A percentile compares a stretch with the other conserved stretches of the same genome.
Evolutionary conservation across 2,888 invertebrate genomes (phyloP).

Genomic region (Chymomyza fuscimana): DNA sequence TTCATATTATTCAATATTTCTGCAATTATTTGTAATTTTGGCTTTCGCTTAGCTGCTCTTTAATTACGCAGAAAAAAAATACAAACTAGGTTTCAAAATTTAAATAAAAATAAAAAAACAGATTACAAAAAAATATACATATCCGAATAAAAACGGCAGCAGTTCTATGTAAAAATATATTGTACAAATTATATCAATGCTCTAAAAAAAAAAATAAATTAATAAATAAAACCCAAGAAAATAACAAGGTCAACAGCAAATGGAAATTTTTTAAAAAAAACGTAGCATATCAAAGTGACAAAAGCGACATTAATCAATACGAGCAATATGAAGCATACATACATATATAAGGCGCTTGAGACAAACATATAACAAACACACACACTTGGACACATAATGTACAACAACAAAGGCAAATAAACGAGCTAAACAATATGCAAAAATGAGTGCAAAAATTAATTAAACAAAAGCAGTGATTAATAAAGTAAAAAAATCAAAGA

Average conservation of each 20-base stretch:
- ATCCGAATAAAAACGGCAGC: not conserved
- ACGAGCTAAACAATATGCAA: slow-evolving; percentile 20
- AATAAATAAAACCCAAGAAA: slow-evolving; percentile 2
- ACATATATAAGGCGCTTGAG: slow-evolving; percentile 15
- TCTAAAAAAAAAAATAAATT: slow-evolving; percentile 6
- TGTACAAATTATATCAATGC: not conserved
- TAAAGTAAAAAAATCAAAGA: not conserved
- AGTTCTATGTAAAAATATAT: not conserved
- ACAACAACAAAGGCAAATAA: slow-evolving; percentile 9
- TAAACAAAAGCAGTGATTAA: not conserved
- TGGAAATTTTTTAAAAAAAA: slow-evolving; percentile 27
- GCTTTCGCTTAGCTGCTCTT: not conserved
- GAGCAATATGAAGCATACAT: no score
- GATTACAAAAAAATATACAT: not conserved
- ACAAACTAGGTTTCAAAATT: not conserved
- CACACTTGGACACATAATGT: slow-evolving; percentile 9
- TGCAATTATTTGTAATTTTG: no score
- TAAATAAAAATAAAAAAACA: not conserved
- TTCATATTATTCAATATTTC: no score
- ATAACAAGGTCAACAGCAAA: not conserved
- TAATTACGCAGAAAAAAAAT: not conserved
- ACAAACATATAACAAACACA: slow-evolving; percentile 14
- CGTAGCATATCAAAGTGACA: slow-evolving; percentile 55
- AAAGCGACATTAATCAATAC: slow-evolving; percentile 2
- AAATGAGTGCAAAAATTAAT: not conserved